Evolutionary conservation across 2,113 vertebrate species (phyloP), one percentile per base, ranked within the genome.

Genomic region (Xyrauchen texanus): DNA sequence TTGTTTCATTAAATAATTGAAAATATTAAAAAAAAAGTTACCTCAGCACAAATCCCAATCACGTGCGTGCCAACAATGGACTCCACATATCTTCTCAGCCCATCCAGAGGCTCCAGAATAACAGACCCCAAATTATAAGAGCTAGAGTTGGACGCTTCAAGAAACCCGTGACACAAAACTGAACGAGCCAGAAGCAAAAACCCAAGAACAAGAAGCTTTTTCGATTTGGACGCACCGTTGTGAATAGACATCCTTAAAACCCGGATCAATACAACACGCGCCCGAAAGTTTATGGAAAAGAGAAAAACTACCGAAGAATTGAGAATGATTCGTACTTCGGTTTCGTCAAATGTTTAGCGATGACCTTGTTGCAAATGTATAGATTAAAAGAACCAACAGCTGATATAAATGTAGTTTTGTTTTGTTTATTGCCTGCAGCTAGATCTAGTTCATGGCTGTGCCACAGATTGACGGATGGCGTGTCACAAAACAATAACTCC

Each of bases 31-130:
- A 34, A 34, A 34, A 34, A 1, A 34, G 21, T 34, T 68, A 93
- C 92, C 91, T 93, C 91, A 67, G 68, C 68, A 7, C 82, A 53
- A 12, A 92, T 91, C 12, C 88, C 85, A 16, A 92, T 68, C 72
- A 82, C 89, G n/a, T 84, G 80, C 63, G 87, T 85, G 68, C 92
- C 91, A 78, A 93, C 52, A 67, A 90, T 57, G 0, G 89, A 90
- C 83, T 92, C 91, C 61, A 83, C 83, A 83, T 88, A 88, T 0
- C 76, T 81, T 72, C 90, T 90, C 79, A 88, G 8, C 63, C 87
- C 86, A 70, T 83, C 87, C 79, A 88, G 89, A 76, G 80, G 85
- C 13, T 86, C 88, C 3, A 62, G 12, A 78, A 92, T 49, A 68
- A 90, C 10, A 5, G 87, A 81, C 0, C 58, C 80, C 16, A 91